A percentile compares a stretch with the other conserved stretches of the same genome.
Evolutionary conservation across 2,113 vertebrate species (phyloP).

Genomic region (Acanthochromis polyacanthus): DNA sequence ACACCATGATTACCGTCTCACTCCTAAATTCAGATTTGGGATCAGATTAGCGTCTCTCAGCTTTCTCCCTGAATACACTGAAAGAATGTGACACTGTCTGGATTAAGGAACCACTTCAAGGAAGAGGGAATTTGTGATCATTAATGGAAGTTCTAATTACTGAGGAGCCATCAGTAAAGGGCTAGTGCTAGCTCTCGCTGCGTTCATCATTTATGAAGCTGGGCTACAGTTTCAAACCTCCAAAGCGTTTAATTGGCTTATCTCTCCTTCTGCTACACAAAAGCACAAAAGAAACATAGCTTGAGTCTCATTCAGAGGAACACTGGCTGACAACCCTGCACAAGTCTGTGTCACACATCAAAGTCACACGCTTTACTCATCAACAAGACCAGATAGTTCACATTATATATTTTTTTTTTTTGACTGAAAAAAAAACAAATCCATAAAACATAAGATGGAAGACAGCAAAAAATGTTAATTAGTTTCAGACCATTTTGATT

Average conservation of each 20-base stretch:
- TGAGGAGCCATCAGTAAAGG: slow-evolving; percentile 69
- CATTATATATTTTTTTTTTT: slow-evolving; percentile 5
- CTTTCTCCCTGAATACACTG: slow-evolving; percentile 70
- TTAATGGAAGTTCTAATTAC: slow-evolving; percentile 83
- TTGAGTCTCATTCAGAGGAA: slow-evolving; percentile 44
- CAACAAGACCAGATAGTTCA: slow-evolving; percentile 9
- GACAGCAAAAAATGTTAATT: not conserved
- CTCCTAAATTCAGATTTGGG: slow-evolving; percentile 72
- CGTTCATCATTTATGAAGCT: slow-evolving; percentile 78
- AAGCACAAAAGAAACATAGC: slow-evolving; percentile 51
- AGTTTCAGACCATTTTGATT: not conserved
- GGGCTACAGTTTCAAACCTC: slow-evolving; percentile 62
- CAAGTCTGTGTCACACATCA: slow-evolving; percentile 26
- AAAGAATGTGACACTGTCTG: slow-evolving; percentile 79
- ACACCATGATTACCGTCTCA: slow-evolving; percentile 62
- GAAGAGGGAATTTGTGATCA: slow-evolving; percentile 75
- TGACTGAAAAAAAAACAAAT: not conserved
- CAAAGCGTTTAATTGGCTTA: slow-evolving; percentile 77
- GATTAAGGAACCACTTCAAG: slow-evolving; percentile 78
- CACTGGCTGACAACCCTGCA: slow-evolving; percentile 25
- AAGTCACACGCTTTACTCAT: slow-evolving; percentile 32
- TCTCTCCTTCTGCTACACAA: slow-evolving; percentile 52
- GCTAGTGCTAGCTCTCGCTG: slow-evolving; percentile 42
- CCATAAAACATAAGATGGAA: not conserved
- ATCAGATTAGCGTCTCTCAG: slow-evolving; percentile 75